Percentiles rank a stretch among this genome's conserved stretches.
Evolutionary conservation across 2,888 invertebrate species (phyloP).

Genomic region (Mimachlamys varia): DNA sequence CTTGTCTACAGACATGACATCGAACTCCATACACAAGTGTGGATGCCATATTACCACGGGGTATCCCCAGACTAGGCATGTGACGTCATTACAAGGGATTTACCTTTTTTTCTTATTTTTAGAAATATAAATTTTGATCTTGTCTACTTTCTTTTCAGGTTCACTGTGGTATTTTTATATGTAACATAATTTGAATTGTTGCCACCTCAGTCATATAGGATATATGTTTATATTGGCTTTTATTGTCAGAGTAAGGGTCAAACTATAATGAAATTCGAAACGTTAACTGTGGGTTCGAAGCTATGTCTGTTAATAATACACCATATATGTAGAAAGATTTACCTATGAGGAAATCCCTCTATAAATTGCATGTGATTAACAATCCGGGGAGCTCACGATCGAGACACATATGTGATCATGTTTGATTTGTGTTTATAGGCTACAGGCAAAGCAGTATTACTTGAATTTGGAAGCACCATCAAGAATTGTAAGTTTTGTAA

Average conservation of each 20-base stretch:
- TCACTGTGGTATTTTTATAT: background rate
- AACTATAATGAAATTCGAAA: background rate
- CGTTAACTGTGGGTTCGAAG: background rate
- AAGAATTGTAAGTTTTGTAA: background rate
- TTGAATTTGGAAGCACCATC: background rate
- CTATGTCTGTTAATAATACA: background rate
- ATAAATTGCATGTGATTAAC: background rate
- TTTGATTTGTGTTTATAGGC: background rate
- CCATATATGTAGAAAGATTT: background rate
- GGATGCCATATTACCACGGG: background rate
- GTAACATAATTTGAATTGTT: too few relatives aligned
- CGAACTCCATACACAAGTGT: background rate
- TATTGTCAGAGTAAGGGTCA: background rate
- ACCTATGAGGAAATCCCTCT: background rate
- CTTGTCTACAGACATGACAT: background rate
- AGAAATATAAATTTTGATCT: background rate
- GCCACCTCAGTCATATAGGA: too few relatives aligned
- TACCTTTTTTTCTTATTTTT: background rate
- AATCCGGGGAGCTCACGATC: too few relatives aligned
- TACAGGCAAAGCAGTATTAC: too few relatives aligned
- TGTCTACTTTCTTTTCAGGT: background rate
- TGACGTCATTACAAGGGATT: slow-evolving; percentile 23
- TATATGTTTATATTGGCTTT: too few relatives aligned
- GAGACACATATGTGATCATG: too few relatives aligned
- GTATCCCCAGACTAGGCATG: background rate